A percentile compares a stretch with the other conserved stretches of the same genome.
These are phyloP conservation scores for Artibeus lituratus DNA, from an alignment of 2,797 vertebrate species.

Conservation along the genomic window DNA sequence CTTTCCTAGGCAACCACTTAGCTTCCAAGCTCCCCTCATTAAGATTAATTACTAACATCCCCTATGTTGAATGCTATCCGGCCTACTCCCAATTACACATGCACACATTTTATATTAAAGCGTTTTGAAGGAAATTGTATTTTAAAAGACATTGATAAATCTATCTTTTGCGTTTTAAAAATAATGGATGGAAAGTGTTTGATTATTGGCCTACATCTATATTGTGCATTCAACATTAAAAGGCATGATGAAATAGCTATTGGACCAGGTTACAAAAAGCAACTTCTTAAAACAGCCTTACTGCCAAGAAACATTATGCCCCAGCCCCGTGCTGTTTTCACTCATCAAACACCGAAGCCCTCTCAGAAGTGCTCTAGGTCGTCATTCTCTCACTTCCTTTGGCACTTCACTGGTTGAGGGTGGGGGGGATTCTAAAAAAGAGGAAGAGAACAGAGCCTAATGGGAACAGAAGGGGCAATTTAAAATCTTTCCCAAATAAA, in stretches of 20 bases:
- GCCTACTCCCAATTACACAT: not conserved
- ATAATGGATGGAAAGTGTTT: not conserved
- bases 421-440: not conserved
- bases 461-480: not conserved
- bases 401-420: not conserved
- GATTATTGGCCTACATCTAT: not conserved
- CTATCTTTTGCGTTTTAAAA: not conserved
- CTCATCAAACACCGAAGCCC: not conserved
- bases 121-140: not conserved
- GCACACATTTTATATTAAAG: not conserved
- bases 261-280: not conserved
- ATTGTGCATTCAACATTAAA: not conserved
- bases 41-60: not conserved
- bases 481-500: not conserved
- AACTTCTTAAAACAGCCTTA: not conserved
- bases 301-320: not conserved
- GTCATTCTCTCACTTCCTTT: not conserved
- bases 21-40: not conserved
- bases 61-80: not conserved
- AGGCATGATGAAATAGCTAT: not conserved
- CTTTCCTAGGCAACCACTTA: not conserved
- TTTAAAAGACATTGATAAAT: not conserved
- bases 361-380: not conserved
- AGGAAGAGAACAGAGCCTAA: not conserved
- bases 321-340: not conserved